Conservation (phyloP, 2,888 invertebrate species). For the Tinea trinotella region DNA sequence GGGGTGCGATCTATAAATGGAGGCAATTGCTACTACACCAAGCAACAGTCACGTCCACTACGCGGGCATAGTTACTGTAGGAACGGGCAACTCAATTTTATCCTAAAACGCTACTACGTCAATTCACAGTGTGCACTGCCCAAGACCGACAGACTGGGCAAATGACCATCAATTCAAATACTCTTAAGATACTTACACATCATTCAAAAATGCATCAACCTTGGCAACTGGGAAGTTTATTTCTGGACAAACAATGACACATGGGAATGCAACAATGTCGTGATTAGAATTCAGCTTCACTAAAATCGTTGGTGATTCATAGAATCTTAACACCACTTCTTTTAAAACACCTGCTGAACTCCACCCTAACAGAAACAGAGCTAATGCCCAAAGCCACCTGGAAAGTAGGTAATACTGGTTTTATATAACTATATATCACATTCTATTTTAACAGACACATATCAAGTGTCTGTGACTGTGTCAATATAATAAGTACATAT, state of each 20-base stretch:
- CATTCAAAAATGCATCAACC: slow-evolving; percentile 33
- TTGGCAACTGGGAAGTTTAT: slow-evolving; percentile 32
- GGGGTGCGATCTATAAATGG: too few species aligned
- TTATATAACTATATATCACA: too few species aligned
- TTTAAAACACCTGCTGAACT: slow-evolving; percentile 30
- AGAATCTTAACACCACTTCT: slow-evolving; percentile 32
- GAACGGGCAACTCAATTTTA: too few species aligned
- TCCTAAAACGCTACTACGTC: too few species aligned
- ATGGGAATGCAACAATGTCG: slow-evolving; percentile 32
- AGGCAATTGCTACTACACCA: too few species aligned
- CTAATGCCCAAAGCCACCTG: slow-evolving; percentile 37
- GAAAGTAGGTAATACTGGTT: too few species aligned
- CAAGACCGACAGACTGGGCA: too few species aligned
- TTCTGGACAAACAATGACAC: slow-evolving; percentile 44
- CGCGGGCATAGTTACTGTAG: too few species aligned
- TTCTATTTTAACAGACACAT: too few species aligned
- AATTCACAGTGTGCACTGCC: neutral
- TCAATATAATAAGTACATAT: too few species aligned
- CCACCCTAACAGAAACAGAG: slow-evolving; percentile 31
- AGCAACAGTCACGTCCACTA: too few species aligned
- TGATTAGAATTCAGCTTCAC: slow-evolving; percentile 26
- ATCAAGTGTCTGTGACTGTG: too few species aligned
- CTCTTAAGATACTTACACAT: slow-evolving; percentile 40
- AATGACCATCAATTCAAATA: neutral
- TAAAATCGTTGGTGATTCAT: slow-evolving; percentile 39